phyloP scores from a whole-genome alignment of 1,140 invertebrate genomes.

The Triops cancriformis region DNA sequence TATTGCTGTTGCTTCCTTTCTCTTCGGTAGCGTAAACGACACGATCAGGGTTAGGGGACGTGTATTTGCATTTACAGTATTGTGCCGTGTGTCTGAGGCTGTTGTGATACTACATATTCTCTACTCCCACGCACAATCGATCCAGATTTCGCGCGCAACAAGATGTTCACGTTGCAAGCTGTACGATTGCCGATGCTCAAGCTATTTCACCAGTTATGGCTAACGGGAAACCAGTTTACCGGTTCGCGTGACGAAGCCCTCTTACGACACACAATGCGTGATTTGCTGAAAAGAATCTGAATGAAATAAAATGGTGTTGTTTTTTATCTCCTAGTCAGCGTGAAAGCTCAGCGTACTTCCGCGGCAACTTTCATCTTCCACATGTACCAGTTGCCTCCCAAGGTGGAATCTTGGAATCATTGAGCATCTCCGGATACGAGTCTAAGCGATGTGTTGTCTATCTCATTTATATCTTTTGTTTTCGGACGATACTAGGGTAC shows the following conservation, averaged over 20 bases:
- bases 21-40: too few species aligned
- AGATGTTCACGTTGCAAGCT: background rate
- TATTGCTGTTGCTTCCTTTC: too few species aligned
- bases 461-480: background rate
- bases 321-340: background rate
- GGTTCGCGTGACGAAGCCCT: background rate
- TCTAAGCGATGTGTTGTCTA: background rate
- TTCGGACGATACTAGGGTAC: background rate
- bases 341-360: background rate
- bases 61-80: background rate
- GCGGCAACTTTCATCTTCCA: background rate
- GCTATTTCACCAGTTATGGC: background rate
- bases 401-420: background rate
- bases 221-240: background rate
- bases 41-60: too few species aligned
- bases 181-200: background rate
- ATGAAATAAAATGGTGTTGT: background rate
- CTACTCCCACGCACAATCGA: slow-evolving; percentile 8
- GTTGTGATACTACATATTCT: background rate
- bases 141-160: background rate
- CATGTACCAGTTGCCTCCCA: background rate
- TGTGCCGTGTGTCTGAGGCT: background rate
- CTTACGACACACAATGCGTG: background rate
- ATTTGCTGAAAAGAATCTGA: background rate
- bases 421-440: background rate